Percentiles rank a stretch among this genome's conserved stretches.
phyloP scores from a whole-genome alignment of 2,113 vertebrate genomes.

The Campylorhamphus procurvoides region DNA sequence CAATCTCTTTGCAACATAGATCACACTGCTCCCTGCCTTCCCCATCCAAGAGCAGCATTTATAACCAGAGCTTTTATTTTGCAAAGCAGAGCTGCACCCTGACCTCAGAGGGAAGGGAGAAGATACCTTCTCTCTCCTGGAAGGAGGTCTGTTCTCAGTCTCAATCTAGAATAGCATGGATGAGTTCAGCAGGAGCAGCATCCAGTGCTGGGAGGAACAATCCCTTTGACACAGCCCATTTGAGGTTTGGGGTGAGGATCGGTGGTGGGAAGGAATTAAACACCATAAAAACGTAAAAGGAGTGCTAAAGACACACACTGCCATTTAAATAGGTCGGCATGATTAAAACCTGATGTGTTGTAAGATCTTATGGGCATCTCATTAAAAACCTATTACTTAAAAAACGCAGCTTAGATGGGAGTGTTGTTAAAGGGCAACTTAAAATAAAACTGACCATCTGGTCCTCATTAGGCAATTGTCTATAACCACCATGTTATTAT shows the following conservation, averaged over 20 bases:
- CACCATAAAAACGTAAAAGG: conserved; percentile 12
- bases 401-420: conserved; percentile 62
- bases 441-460: conserved; percentile 73
- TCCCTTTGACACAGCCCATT: conserved; percentile 6
- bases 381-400: conserved; percentile 66
- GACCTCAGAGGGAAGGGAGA: background rate
- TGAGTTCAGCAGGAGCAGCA: conserved; percentile 1
- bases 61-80: conserved; percentile 8
- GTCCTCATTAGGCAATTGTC: conserved; percentile 71
- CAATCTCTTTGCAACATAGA: background rate
- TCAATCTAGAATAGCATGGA: background rate
- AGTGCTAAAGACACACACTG: conserved; percentile 20
- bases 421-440: conserved; percentile 68
- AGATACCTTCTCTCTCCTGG: background rate
- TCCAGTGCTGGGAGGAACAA: background rate
- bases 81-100: background rate
- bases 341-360: conserved; percentile 58
- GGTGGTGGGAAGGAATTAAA: conserved; percentile 17
- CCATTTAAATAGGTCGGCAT: conserved; percentile 12
- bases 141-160: background rate
- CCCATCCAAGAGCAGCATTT: background rate
- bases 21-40: background rate
- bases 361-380: conserved; percentile 55
- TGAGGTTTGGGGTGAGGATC: conserved; percentile 32
- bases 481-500: conserved; percentile 65